Conservation (phyloP, 2,888 invertebrate genomes). For the Clistopyga incitator region DNA sequence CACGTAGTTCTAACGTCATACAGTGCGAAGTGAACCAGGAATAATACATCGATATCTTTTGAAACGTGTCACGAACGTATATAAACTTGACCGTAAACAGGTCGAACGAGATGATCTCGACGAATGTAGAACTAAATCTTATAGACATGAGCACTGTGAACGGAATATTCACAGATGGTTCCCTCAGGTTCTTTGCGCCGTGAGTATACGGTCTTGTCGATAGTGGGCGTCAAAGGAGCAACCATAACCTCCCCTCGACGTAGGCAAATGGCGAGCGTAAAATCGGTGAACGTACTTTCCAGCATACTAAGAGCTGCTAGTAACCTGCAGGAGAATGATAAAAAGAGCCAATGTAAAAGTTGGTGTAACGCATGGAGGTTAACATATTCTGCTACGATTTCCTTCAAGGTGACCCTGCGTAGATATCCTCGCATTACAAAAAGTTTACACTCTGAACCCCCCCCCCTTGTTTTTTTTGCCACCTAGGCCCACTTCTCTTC, state of each 20-base stretch:
- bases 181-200: slow-evolving; percentile 17
- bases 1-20: not conserved
- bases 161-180: slow-evolving; percentile 24
- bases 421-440: slow-evolving; percentile 71
- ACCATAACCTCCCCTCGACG: slow-evolving; percentile 66
- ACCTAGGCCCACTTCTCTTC: no score
- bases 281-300: slow-evolving; percentile 30
- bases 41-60: slow-evolving; percentile 25
- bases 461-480: slow-evolving; percentile 37
- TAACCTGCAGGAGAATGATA: slow-evolving; percentile 5
- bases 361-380: slow-evolving; percentile 39
- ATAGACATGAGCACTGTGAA: slow-evolving; percentile 7
- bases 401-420: slow-evolving; percentile 65
- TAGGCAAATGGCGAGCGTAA: slow-evolving; percentile 26
- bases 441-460: slow-evolving; percentile 67
- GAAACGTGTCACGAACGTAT: slow-evolving; percentile 24
- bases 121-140: slow-evolving; percentile 16
- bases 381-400: slow-evolving; percentile 65
- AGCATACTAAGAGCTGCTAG: slow-evolving; percentile 18
- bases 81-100: slow-evolving; percentile 65
- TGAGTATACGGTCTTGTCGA: slow-evolving; percentile 35
- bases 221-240: slow-evolving; percentile 69
- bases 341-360: slow-evolving; percentile 22
- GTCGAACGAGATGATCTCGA: slow-evolving; percentile 60
- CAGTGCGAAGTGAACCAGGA: not conserved